Base-by-base conservation (phyloP, 2,888 invertebrate genomes). In the Plebejus argus region DNA sequence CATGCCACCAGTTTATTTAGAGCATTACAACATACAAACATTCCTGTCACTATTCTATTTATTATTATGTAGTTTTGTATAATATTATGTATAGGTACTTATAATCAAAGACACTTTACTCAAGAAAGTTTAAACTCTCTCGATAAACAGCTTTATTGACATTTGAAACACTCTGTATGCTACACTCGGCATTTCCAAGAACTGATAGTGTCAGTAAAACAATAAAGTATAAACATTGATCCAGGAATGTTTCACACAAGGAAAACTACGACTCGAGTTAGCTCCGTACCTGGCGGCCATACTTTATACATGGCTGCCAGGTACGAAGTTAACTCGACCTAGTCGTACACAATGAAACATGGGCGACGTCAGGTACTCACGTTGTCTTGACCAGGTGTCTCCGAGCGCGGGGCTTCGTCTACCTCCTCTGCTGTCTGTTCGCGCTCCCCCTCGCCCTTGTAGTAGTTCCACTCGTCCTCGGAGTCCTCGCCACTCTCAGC, bases 381-480 rank as follows among this genome's bases (percentile, higher is more conserved):
- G 89, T 89, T 93, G 87, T 93, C 93, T 87, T 90, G 91, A 86
- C 89, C 89, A 84, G 93, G 94, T 85, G 94, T 91, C 85, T 92
- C 92, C 20, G 93, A 93, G 84, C 89, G 94, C 81, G 90, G 92
- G 78, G 88, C 91, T 84, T 91, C 92, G 87, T 94, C 94, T 75
- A 95, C 95, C 86, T 95, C 95, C 87, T 91, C 89, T 66, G 96
- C 95, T 83, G 95, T 95, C 78, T 94, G 94, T 84, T 95, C 95
- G 84, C 88, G 95, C 81, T 96, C 95, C 80, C 95, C 95, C 85
- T 96, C 96, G 83, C 96, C 95, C 87, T 96, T 95, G 89, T 95
- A 96, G 89, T 97, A 98, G 90, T 97, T 97, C 97, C 97, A 97
- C 96, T 97, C 98, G 96, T 97, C 97, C 92, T 97, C 97, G 83